Percentiles rank a stretch among this genome's conserved stretches.
Evolutionary conservation across 1,140 invertebrate species (phyloP).

Genomic region (Penaeus vannamei): DNA sequence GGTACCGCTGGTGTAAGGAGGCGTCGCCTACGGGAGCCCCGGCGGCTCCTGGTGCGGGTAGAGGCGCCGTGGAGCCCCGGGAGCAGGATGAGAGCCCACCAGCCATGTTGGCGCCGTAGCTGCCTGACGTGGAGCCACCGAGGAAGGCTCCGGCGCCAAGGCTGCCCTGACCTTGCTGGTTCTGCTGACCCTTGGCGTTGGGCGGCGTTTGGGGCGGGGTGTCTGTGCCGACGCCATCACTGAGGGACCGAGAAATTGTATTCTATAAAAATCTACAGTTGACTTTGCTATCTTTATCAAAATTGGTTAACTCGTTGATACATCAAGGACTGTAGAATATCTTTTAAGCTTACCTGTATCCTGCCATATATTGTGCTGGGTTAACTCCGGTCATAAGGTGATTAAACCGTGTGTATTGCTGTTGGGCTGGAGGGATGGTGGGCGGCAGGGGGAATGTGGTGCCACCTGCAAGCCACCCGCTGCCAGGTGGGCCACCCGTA

Average conservation of each 20-base stretch:
- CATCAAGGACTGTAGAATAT: too few species aligned
- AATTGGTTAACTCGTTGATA: too few species aligned
- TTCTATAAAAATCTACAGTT: background rate
- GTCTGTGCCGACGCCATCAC: conserved; percentile 85
- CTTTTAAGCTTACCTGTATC: conserved; percentile 57
- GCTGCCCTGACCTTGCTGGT: conserved; percentile 77
- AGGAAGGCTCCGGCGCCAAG: conserved; percentile 72
- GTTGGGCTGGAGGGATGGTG: conserved; percentile 66
- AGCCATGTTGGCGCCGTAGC: conserved; percentile 56
- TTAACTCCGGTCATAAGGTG: conserved; percentile 67
- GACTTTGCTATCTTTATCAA: background rate
- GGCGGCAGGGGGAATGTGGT: conserved; percentile 68
- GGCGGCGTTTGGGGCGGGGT: conserved; percentile 93
- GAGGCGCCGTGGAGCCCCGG: conserved; percentile 59
- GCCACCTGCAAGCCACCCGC: conserved; percentile 67
- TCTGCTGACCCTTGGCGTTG: conserved; percentile 83
- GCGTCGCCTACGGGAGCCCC: conserved; percentile 40
- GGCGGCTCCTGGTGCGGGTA: conserved; percentile 40
- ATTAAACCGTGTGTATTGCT: conserved; percentile 66
- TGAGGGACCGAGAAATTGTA: conserved; percentile 55
- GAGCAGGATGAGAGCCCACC: conserved; percentile 64
- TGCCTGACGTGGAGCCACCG: conserved; percentile 73
- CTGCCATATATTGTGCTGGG: conserved; percentile 66
- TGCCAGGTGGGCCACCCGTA: conserved; percentile 69
- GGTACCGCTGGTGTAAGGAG: conserved; percentile 52